Percentiles rank a stretch among this genome's conserved stretches.
These are phyloP conservation scores for Syngnathus typhle DNA, from an alignment of 2,113 vertebrate species.

Conservation along the genomic window DNA sequence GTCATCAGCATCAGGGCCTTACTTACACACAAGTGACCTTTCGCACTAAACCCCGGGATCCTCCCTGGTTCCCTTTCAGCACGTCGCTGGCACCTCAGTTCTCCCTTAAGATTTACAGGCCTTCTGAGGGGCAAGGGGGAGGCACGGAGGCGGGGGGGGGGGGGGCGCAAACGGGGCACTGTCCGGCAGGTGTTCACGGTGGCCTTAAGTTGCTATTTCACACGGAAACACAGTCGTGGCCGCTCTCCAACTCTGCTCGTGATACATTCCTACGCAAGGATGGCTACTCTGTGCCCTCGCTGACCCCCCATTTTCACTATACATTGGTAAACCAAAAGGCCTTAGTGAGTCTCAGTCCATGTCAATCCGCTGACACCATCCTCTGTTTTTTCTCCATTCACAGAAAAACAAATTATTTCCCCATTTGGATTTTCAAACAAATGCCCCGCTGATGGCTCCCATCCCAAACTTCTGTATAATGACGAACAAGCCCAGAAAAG, in stretches of 20 bases:
- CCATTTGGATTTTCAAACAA: not conserved
- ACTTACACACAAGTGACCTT: constrained; percentile 65
- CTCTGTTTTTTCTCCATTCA: not conserved
- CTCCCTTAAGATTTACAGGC: constrained; percentile 72
- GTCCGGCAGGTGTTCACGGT: constrained; percentile 74
- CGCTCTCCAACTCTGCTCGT: constrained; percentile 47
- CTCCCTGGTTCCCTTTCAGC: constrained; percentile 69
- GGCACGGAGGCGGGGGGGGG: constrained; percentile 17
- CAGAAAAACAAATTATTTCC: not conserved
- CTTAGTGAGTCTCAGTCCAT: constrained; percentile 6
- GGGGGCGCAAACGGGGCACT: constrained; percentile 46
- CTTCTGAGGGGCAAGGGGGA: constrained; percentile 29
- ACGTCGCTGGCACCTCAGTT: constrained; percentile 64
- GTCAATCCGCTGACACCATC: not conserved
- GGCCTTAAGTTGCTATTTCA: constrained; percentile 74
- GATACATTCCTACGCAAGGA: constrained; percentile 50
- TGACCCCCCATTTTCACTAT: constrained; percentile 32
- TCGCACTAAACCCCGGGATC: constrained; percentile 61
- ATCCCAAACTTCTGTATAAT: not conserved
- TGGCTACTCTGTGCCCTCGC: constrained; percentile 27
- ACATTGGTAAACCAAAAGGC: constrained; percentile 20
- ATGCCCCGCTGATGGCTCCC: not conserved
- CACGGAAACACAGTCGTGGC: constrained; percentile 69
- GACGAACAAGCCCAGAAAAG: constrained; percentile 16
- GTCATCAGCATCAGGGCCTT: constrained; percentile 50